phyloP scores from a whole-genome alignment of 2,797 vertebrate genomes.

The Cheirogaleus major region DNA sequence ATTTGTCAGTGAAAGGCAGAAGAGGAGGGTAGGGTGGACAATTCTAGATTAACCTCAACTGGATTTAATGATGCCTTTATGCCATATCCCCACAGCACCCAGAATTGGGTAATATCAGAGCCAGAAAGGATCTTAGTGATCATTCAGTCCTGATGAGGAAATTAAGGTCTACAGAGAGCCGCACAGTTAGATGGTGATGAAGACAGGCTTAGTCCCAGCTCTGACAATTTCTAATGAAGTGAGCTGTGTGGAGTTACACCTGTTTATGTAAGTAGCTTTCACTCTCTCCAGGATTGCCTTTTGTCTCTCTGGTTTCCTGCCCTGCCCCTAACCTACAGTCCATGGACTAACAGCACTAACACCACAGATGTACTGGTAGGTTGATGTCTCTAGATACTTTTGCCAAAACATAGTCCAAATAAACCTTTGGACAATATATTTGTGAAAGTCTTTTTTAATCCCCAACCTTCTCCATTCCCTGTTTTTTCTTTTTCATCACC shows the following conservation, averaged over 20 bases:
- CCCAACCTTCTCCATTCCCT: background rate
- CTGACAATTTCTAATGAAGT: background rate
- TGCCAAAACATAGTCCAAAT: background rate
- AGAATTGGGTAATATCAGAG: background rate
- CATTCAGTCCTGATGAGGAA: background rate
- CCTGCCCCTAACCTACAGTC: background rate
- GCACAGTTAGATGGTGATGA: background rate
- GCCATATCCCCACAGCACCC: background rate
- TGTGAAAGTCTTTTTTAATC: background rate
- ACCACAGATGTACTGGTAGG: background rate
- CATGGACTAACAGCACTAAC: background rate
- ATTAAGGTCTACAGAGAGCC: background rate
- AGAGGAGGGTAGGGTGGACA: slow-evolving; percentile 41
- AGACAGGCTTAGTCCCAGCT: background rate
- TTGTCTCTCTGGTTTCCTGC: background rate
- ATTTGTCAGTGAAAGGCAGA: slow-evolving; percentile 57
- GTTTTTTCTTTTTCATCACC: background rate
- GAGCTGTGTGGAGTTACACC: background rate
- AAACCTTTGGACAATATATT: background rate
- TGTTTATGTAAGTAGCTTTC: background rate
- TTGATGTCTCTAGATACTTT: background rate
- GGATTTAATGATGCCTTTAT: slow-evolving; percentile 31
- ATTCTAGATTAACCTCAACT: slow-evolving; percentile 51
- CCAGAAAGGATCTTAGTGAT: background rate
- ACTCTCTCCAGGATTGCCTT: background rate